phyloP scores from a whole-genome alignment of 2,797 vertebrate species.

The Cottoperca gobio region DNA sequence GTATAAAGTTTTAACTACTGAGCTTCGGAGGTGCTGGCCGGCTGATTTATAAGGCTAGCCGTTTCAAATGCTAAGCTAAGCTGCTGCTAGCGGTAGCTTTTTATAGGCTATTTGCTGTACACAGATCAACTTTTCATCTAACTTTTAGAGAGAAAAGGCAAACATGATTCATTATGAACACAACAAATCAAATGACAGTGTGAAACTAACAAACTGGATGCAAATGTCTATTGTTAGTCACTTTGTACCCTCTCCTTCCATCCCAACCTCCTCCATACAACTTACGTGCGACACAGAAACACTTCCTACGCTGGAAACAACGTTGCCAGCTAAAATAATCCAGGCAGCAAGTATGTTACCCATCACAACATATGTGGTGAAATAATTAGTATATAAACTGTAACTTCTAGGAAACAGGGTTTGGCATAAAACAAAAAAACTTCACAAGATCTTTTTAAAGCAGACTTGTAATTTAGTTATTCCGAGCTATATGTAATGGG shows the following conservation, averaged over 20 bases:
- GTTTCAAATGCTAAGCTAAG: too few relatives aligned
- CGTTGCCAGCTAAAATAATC: background rate
- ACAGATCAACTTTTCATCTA: too few relatives aligned
- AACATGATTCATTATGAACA: too few relatives aligned
- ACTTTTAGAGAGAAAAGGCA: too few relatives aligned
- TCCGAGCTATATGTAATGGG: background rate
- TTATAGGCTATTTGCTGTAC: too few relatives aligned
- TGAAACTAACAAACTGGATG: background rate
- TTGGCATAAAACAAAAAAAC: background rate
- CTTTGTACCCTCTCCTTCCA: background rate
- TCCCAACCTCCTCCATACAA: background rate
- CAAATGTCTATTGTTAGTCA: background rate
- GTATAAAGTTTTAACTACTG: too few relatives aligned
- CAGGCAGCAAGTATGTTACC: background rate
- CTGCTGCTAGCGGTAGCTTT: too few relatives aligned
- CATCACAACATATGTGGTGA: background rate
- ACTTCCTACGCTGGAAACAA: background rate
- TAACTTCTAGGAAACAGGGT: background rate
- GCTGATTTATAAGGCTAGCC: too few relatives aligned
- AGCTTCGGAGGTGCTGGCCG: too few relatives aligned
- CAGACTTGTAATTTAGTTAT: constrained; percentile 28
- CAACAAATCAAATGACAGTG: too few relatives aligned
- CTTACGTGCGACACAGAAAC: background rate
- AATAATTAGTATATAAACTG: background rate
- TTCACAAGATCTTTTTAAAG: background rate